Conservation (phyloP, 1,140 invertebrate species). For the Amyelois transitella region DNA sequence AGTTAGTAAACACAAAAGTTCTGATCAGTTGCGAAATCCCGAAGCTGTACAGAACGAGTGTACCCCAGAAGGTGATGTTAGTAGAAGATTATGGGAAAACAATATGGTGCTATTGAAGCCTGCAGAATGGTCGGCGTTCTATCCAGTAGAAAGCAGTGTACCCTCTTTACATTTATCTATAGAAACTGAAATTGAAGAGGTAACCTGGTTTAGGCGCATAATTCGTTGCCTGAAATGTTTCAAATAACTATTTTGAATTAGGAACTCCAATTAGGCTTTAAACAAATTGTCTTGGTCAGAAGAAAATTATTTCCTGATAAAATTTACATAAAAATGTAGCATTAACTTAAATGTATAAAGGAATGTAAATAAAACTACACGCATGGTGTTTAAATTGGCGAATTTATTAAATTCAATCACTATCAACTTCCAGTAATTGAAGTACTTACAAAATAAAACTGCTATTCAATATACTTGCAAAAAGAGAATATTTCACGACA, state of each 20-base stretch:
- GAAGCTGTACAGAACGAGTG: not conserved
- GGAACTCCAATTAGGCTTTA: not conserved
- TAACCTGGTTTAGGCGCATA: slow-evolving; percentile 41
- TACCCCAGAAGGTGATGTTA: slow-evolving; percentile 1
- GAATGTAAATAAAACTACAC: slow-evolving; percentile 34
- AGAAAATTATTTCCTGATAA: too few species aligned
- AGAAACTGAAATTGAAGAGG: slow-evolving; percentile 17
- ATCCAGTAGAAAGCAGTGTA: slow-evolving; percentile 22
- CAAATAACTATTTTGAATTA: slow-evolving; percentile 21
- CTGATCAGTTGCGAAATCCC: not conserved
- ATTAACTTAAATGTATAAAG: slow-evolving; percentile 11
- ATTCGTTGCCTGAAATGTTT: slow-evolving; percentile 40
- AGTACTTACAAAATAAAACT: slow-evolving; percentile 65
- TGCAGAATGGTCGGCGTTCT: slow-evolving; percentile 24
- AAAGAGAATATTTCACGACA: slow-evolving; percentile 42
- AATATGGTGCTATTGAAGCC: slow-evolving; percentile 32
- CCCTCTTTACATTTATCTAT: slow-evolving; percentile 38
- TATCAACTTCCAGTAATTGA: slow-evolving; percentile 66
- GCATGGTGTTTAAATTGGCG: slow-evolving; percentile 43
- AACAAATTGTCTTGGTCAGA: not conserved
- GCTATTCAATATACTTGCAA: slow-evolving; percentile 53
- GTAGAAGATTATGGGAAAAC: slow-evolving; percentile 18
- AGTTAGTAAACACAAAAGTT: slow-evolving; percentile 4
- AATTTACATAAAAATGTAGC: too few species aligned
- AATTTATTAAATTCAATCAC: slow-evolving; percentile 74